A percentile compares a stretch with the other conserved stretches of the same genome.
These are phyloP conservation scores for Atta texana DNA, from an alignment of 1,140 invertebrate genomes.

Conservation along the genomic window DNA sequence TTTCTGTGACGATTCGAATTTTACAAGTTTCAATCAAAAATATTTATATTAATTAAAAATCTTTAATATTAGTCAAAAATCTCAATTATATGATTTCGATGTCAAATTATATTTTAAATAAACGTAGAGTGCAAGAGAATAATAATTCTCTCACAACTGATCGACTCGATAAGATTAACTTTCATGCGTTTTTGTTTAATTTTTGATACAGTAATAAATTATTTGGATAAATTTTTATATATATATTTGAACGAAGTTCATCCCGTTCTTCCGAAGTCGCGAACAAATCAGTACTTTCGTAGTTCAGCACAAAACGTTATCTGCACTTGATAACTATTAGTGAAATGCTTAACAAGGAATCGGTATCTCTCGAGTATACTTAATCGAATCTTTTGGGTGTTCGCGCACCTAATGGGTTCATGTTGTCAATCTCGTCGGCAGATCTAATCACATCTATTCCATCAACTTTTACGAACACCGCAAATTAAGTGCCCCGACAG, in stretches of 20 bases:
- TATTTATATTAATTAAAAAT: background rate
- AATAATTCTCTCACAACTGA: constrained; percentile 9
- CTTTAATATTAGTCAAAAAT: background rate
- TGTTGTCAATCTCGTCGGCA: constrained; percentile 23
- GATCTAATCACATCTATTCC: constrained; percentile 32
- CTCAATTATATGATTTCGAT: background rate
- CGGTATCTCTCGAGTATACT: constrained; percentile 11
- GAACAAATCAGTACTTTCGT: background rate
- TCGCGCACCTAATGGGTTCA: constrained; percentile 26
- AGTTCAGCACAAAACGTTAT: background rate
- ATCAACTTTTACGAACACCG: constrained; percentile 22
- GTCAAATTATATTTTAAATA: background rate
- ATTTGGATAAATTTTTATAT: background rate
- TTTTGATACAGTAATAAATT: background rate
- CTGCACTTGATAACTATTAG: background rate
- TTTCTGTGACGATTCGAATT: background rate
- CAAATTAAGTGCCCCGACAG: constrained; percentile 13
- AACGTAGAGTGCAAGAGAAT: background rate
- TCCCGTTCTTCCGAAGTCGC: background rate
- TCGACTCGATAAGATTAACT: background rate
- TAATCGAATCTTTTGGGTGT: constrained; percentile 30
- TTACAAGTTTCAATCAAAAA: constrained; percentile 9
- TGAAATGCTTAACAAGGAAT: background rate
- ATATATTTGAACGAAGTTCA: background rate
- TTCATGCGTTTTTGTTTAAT: constrained; percentile 1